Evolutionary conservation across 1,140 invertebrate species (phyloP).

Genomic region (Leptinotarsa lineolata): DNA sequence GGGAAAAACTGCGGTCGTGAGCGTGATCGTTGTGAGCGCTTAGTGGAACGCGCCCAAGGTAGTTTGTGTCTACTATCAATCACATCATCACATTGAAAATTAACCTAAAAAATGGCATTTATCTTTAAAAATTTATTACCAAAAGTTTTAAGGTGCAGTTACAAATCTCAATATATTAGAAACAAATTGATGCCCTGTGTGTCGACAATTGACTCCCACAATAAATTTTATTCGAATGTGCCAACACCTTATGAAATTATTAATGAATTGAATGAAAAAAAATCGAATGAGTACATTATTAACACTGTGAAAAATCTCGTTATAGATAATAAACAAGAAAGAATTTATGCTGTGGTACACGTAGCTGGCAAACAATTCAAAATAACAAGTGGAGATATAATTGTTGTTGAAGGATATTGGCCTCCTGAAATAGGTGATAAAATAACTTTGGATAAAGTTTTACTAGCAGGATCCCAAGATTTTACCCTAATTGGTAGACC

Average conservation of each 20-base stretch:
- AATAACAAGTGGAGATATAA: slow-evolving; percentile 83
- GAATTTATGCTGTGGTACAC: slow-evolving; percentile 86
- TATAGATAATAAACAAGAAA: slow-evolving; percentile 61
- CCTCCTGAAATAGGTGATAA: slow-evolving; percentile 81
- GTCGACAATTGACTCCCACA: background rate
- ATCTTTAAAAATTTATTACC: background rate
- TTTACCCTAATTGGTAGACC: slow-evolving; percentile 86
- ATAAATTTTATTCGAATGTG: slow-evolving; percentile 34
- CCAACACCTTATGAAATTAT: slow-evolving; percentile 48
- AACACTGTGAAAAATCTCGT: slow-evolving; percentile 66
- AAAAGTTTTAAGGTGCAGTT: background rate
- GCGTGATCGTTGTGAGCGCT: no score
- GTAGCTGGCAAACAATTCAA: slow-evolving; percentile 84
- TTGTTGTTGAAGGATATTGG: slow-evolving; percentile 84
- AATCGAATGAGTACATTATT: slow-evolving; percentile 44
- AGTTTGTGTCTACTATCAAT: no score
- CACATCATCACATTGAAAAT: background rate
- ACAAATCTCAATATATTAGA: background rate
- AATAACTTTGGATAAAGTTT: slow-evolving; percentile 84
- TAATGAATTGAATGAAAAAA: slow-evolving; percentile 39
- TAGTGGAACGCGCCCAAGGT: no score
- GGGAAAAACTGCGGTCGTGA: no score
- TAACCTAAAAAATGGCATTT: slow-evolving; percentile 19
- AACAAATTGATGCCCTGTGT: background rate
- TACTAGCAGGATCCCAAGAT: slow-evolving; percentile 81